phyloP scores from a whole-genome alignment of 2,888 invertebrate species.

The Cosmopolites sordidus region DNA sequence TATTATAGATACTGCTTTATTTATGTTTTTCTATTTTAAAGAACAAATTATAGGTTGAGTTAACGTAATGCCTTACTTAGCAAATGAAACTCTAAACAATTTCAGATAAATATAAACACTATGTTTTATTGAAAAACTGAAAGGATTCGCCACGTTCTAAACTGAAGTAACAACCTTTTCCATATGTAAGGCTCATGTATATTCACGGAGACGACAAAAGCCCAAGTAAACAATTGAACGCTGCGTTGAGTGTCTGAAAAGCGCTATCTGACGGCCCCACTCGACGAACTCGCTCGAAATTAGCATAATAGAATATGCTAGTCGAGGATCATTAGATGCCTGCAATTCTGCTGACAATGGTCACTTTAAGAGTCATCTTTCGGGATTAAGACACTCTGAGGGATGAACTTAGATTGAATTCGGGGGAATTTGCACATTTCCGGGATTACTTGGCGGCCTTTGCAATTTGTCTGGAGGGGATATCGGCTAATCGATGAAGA shows the following conservation, averaged over 20 bases:
- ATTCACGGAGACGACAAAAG: slow-evolving; percentile 47
- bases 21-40: no score
- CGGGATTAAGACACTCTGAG: slow-evolving; percentile 19
- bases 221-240: slow-evolving; percentile 47
- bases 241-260: slow-evolving; percentile 31
- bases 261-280: slow-evolving; percentile 45
- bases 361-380: slow-evolving; percentile 19
- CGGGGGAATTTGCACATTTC: slow-evolving; percentile 21
- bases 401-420: slow-evolving; percentile 24
- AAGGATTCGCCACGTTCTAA: background rate
- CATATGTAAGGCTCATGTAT: slow-evolving; percentile 50
- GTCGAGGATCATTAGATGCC: slow-evolving; percentile 20
- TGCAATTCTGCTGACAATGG: slow-evolving; percentile 22
- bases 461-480: slow-evolving; percentile 17
- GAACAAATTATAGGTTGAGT: no score
- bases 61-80: no score
- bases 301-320: slow-evolving; percentile 21
- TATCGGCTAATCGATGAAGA: slow-evolving; percentile 12
- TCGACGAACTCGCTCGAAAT: slow-evolving; percentile 18
- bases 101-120: no score
- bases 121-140: no score
- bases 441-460: slow-evolving; percentile 18
- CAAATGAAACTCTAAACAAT: no score
- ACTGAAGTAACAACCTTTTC: slow-evolving; percentile 10
- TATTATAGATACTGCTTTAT: no score